Evolutionary conservation across 1,140 invertebrate species (phyloP), one percentile per base, ranked within the genome.

Genomic region (Anoplolepis gracilipes): DNA sequence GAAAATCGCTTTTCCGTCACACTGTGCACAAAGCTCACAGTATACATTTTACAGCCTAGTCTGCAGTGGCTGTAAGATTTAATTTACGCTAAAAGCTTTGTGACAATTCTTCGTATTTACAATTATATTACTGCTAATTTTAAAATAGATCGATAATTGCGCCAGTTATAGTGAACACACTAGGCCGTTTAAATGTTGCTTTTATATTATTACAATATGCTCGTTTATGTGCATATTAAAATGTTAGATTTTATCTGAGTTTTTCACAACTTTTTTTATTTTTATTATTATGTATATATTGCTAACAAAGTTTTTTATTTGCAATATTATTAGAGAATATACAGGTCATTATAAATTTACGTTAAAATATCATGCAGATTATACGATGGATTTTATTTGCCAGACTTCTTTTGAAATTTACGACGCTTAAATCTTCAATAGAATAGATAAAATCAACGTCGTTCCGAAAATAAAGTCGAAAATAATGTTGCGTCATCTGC

Each of bases 381-480:
- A 3, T 10, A 10, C n/a, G 19, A 28, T 42, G n/a, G 1, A 0
- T 22, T 42, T n/a, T 36, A 7, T 10, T 67, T 67, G n/a, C n/a
- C 61, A 78, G n/a, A 67, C 3, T 7, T 53, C 8, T 7, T 11
- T 25, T 36, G 7, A 53, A 39, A n/a, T 33, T 16, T 10, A 33
- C 8, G 13, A 22, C 16, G 30, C 19, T 55, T 55, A 11, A 39
- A 19, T 39, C 16, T 76, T 39, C 2, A 36, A 7, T 53, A 36
- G 11, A 67, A 69, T 53, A 30, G n/a, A 79, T 69, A 69, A 78
- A 46, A 67, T 79, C 62, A 79, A 67, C 76, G 13, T 0, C 16
- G 6, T 22, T 78, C 39, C n/a, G 19, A 53, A 6, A 69, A 78
- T 49, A 53, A 53, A 69, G 62, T 22, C 42, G 30, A 69, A 69